These are phyloP conservation scores for Scyliorhinus canicula DNA, from an alignment of 2,797 vertebrate genomes.

Conservation along the genomic window DNA sequence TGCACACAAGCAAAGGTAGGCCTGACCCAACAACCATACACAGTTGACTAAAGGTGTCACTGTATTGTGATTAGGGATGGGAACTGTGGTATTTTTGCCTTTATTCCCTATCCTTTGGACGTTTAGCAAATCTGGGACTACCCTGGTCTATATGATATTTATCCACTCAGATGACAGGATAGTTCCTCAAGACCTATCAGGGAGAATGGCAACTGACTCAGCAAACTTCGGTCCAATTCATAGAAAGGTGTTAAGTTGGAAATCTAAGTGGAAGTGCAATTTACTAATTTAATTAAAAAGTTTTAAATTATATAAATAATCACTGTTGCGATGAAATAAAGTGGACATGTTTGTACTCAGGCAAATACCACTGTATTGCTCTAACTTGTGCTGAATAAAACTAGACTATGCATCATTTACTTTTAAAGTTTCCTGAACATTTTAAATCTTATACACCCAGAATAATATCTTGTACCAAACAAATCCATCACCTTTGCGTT, in stretches of 20 bases:
- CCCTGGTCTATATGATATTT: not conserved
- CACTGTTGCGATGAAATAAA: not conserved
- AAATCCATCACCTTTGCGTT: not conserved
- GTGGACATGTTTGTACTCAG: not conserved
- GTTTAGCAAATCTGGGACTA: not conserved
- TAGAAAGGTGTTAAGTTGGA: not conserved
- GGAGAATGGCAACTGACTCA: not conserved
- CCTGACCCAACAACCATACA: not conserved
- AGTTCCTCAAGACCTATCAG: not conserved
- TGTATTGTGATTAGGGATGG: not conserved
- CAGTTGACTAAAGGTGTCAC: not conserved
- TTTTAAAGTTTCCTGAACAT: not conserved
- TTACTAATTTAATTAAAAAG: not conserved
- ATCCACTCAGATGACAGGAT: not conserved
- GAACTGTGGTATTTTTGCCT: not conserved
- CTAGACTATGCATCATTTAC: not conserved
- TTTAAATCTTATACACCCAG: not conserved
- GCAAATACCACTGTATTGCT: not conserved
- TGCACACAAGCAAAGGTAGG: not conserved
- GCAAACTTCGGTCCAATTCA: not conserved
- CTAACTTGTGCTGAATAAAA: not conserved
- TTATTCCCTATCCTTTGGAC: not conserved
- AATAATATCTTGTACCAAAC: not conserved
- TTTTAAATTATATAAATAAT: not conserved
- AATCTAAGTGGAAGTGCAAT: not conserved